phyloP scores from a whole-genome alignment of 1,140 invertebrate genomes.

The Macrocentrus cingulum region DNA sequence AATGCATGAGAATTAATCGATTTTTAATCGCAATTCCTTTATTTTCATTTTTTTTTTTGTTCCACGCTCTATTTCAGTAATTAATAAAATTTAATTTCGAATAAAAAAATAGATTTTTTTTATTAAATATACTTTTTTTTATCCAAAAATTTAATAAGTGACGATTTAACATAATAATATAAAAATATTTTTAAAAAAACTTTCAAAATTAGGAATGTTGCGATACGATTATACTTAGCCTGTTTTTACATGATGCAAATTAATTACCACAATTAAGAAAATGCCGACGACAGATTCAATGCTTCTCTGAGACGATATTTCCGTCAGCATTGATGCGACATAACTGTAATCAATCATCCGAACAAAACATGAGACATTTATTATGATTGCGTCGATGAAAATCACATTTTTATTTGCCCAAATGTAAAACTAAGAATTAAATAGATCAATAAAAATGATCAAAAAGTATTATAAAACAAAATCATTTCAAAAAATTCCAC shows the following conservation, averaged over 20 bases:
- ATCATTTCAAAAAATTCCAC: not conserved
- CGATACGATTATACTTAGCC: constrained; percentile 21
- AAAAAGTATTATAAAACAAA: constrained; percentile 2
- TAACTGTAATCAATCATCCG: constrained; percentile 38
- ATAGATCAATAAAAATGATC: not conserved
- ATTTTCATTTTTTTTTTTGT: constrained; percentile 7
- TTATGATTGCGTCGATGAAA: constrained; percentile 26
- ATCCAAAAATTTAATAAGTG: not conserved
- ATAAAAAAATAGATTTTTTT: not conserved
- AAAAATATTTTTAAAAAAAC: constrained; percentile 1
- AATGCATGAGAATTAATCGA: constrained; percentile 26
- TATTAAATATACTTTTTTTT: not conserved
- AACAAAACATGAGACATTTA: constrained; percentile 31
- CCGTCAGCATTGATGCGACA: constrained; percentile 20
- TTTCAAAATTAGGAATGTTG: not conserved
- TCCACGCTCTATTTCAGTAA: not conserved
- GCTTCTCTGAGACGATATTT: constrained; percentile 25
- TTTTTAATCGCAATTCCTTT: constrained; percentile 8
- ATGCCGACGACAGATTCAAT: not conserved
- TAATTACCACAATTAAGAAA: constrained; percentile 9
- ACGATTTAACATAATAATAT: not conserved
- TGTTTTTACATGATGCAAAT: not conserved
- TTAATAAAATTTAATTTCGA: constrained; percentile 1
- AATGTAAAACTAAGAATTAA: constrained; percentile 14
- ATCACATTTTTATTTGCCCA: constrained; percentile 19